Conservation (phyloP, 2,888 invertebrate species). For the Subacronicta megacephala region DNA sequence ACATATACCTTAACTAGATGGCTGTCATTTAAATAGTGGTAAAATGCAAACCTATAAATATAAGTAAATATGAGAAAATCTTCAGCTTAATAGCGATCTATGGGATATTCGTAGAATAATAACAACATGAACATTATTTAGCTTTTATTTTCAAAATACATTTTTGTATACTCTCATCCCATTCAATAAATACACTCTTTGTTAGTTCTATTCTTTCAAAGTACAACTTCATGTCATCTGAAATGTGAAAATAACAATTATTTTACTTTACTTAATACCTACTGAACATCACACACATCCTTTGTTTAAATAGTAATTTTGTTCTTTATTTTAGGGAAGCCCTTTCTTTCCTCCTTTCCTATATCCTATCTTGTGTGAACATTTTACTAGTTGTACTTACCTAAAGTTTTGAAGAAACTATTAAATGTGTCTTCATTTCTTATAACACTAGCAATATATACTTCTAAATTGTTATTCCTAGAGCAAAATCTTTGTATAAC, state of each 20-base stretch:
- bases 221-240: conserved; percentile 64
- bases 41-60: too few species aligned
- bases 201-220: conserved; percentile 57
- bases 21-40: too few species aligned
- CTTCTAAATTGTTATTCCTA: conserved; percentile 69
- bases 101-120: too few species aligned
- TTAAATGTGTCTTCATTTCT: conserved; percentile 91
- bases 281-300: too few species aligned
- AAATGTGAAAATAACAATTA: too few species aligned
- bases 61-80: too few species aligned
- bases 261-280: too few species aligned
- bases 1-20: too few species aligned
- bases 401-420: conserved; percentile 87
- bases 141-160: conserved; percentile 72
- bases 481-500: conserved; percentile 67
- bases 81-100: too few species aligned
- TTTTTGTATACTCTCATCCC: conserved; percentile 68
- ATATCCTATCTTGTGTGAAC: neutral
- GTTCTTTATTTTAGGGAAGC: too few species aligned
- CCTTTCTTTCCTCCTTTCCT: too few species aligned
- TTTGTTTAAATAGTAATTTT: too few species aligned
- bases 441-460: conserved; percentile 82
- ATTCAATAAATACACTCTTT: conserved; percentile 66
- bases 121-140: conserved; percentile 10
- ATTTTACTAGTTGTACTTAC: conserved; percentile 72